Evolutionary conservation across 2,888 invertebrate genomes (phyloP), one percentile per base, ranked within the genome.

Genomic region (Pterostichus madidus): DNA sequence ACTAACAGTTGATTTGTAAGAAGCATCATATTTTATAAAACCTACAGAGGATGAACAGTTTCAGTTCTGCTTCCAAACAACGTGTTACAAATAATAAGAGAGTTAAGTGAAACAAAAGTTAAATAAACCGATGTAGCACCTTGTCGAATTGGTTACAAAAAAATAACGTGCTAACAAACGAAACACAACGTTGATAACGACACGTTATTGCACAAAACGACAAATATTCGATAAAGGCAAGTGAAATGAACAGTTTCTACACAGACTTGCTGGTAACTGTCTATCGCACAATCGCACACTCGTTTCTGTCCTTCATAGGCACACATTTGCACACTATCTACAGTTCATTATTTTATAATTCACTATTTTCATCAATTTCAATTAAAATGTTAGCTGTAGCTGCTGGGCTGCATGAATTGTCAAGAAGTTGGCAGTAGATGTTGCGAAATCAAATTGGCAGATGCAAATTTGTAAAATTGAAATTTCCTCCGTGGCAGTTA

Each of bases 281-380:
- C 81, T 81, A 81, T 81, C 80, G 80, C 80, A 80, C 80, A 81
- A 44, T 61, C 78, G 13, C 64, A 64, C 76, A 15, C 49, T 44
- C 61, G 17, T 32, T 64, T 78, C 79, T 77, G 77, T 77, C 77
- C 75, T 46, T 76, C 61, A 53, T 46, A 82, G 76, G 76, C 82
- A 82, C 82, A 82, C 82, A 80, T 76, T 80, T 82, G 75, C 83
- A 77, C 83, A 77, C 83, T 83, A 83, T 83, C 83, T 83, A 83
- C 77, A 83, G 77, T 83, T 64, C 61, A 31, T 81, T 75, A 52
- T 80, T 68, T 53, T 73, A 81, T 76, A 49, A 81, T 83, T 83
- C 77, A 83, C 83, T 83, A 77, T 64, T 68, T 61, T 76, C 53
- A 82, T 80, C 59, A 73, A 71, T 76, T 82, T 81, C 17, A 78